These are phyloP conservation scores for Condylura cristata DNA, from an alignment of 2,113 vertebrate genomes.

Conservation along the genomic window DNA sequence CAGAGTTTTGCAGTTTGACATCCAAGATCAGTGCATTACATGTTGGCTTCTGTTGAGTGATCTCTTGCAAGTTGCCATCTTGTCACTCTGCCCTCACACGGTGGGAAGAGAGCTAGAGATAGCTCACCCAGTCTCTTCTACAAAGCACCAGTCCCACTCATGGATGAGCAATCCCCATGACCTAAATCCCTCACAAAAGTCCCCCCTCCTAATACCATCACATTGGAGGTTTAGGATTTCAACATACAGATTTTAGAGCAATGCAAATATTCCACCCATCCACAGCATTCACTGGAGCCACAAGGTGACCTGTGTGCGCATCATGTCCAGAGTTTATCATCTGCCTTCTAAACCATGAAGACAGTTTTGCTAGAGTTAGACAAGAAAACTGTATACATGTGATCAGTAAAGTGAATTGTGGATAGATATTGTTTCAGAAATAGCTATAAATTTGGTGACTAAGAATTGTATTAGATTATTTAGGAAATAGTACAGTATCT, in stretches of 20 bases:
- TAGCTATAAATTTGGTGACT: background rate
- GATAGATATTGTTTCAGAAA: conserved; percentile 4
- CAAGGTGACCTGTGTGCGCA: background rate
- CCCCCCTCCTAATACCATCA: too few relatives aligned
- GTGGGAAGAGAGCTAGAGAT: background rate
- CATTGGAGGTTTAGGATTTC: background rate
- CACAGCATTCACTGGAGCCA: background rate
- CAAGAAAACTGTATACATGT: background rate
- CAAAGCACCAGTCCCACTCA: background rate
- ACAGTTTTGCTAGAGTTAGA: background rate
- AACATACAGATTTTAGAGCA: background rate
- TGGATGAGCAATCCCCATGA: background rate
- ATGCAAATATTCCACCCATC: background rate
- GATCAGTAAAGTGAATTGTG: background rate
- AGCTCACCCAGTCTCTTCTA: background rate
- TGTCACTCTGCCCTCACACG: background rate
- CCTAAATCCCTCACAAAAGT: background rate
- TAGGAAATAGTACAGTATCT: background rate
- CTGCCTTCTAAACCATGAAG: background rate
- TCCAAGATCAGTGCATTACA: background rate
- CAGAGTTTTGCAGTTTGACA: background rate
- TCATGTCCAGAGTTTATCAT: background rate
- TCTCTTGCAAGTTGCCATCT: background rate
- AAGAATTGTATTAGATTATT: background rate
- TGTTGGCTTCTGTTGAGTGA: background rate